Evolutionary conservation across 2,888 invertebrate species (phyloP), one percentile per base, ranked within the genome.

Genomic region (Ophion slaviceki): DNA sequence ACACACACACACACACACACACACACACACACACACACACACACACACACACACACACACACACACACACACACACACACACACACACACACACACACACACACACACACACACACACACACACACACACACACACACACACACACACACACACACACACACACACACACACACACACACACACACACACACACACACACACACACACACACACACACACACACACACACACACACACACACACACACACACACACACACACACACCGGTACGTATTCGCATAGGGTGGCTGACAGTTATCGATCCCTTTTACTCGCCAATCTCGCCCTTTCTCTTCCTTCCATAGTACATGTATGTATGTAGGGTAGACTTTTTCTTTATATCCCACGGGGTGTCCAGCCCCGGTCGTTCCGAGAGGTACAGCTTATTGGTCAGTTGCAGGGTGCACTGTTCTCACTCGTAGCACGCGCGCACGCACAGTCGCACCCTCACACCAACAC

Each of bases 401-500:
- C 85, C 85, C 82, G 82, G 82, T 82, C 79, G 82, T 88, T 88
- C 86, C 88, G 89, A 89, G 89, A 89, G 91, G 89, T 90, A 91
- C 77, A 77, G 91, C 90, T 93, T 92, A 93, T 93, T 93, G 93
- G 93, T 93, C 93, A 93, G 92, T 93, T 91, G 92, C 90, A 89
- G 89, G 89, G 90, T 90, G 90, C 90, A 90, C 91, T 36, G 72
- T 76, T 80, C 80, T 61, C 74, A 32, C 80, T 76, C 70, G 76
- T 72, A 71, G 32, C 79, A 66, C 70, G 61, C 82, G 74, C 47
- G 67, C 20, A 53, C 17, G 28, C 36, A 67, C 57, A 57, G 64
- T 11, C 11, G 2, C 45, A 47, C 47, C 14, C 3, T 47, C 14
- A 14, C 47, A 64, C 53, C 47, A 0, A 62, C 68, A 17, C 78